Percentiles rank a stretch among this genome's conserved stretches.
phyloP scores from a whole-genome alignment of 2,797 vertebrate genomes.

The Clarias laeviceps region DNA sequence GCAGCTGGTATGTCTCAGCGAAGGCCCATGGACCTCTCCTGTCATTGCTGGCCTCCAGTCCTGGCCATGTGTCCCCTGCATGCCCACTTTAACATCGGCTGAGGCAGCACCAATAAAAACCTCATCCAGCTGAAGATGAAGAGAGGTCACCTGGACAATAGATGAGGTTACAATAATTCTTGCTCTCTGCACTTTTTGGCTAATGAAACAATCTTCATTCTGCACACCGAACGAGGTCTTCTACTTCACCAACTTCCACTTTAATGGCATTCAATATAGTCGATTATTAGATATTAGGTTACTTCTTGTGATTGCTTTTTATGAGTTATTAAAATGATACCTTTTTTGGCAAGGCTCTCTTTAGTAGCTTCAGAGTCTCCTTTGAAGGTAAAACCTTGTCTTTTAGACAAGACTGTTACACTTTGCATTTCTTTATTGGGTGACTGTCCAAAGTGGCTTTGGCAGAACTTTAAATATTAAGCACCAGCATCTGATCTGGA shows the following conservation, averaged over 20 bases:
- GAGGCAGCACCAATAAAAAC: conserved; percentile 67
- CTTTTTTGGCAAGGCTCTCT: conserved; percentile 21
- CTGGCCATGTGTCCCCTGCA: conserved; percentile 53
- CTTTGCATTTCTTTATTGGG: background rate
- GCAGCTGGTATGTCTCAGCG: conserved; percentile 43
- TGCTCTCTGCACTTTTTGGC: conserved; percentile 58
- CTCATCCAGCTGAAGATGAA: conserved; percentile 70
- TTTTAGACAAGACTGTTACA: conserved; percentile 4
- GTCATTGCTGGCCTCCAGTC: conserved; percentile 29
- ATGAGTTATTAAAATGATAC: conserved; percentile 54
- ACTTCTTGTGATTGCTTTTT: conserved; percentile 66
- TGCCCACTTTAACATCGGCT: conserved; percentile 31
- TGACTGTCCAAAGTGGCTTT: background rate
- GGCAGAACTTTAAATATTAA: background rate
- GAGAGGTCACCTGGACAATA: conserved; percentile 79
- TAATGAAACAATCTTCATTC: conserved; percentile 72
- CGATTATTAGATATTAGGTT: conserved; percentile 70
- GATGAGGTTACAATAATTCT: conserved; percentile 83
- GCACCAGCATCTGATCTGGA: background rate
- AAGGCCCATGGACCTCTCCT: conserved; percentile 43
- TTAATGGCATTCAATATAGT: conserved; percentile 72
- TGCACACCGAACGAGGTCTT: conserved; percentile 69
- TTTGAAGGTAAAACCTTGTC: background rate
- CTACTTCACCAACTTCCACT: conserved; percentile 64
- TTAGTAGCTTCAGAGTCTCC: background rate